Evolutionary conservation across 2,888 invertebrate species (phyloP).

Genomic region (Teleogryllus oceanicus): DNA sequence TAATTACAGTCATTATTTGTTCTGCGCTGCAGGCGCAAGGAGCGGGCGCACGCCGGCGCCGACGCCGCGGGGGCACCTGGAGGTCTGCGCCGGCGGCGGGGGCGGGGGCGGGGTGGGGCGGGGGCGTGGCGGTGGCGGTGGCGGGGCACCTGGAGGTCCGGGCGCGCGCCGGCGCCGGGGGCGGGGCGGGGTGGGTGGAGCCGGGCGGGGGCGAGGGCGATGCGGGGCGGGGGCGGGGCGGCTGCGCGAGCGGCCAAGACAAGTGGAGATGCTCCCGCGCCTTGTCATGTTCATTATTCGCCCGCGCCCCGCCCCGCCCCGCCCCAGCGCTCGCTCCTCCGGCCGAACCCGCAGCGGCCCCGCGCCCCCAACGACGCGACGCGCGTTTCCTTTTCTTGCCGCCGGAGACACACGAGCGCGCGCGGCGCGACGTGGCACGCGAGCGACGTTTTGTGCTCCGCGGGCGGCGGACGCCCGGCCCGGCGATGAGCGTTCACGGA

Average conservation of each 20-base stretch:
- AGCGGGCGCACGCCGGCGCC: not conserved
- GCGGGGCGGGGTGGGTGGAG: no score
- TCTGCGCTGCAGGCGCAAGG: constrained; percentile 39
- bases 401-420: no score
- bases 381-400: no score
- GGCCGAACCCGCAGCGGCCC: no score
- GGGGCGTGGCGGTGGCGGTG: not conserved
- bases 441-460: no score
- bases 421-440: no score
- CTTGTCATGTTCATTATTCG: constrained; percentile 4
- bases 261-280: not conserved
- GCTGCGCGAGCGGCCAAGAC: not conserved
- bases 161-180: not conserved
- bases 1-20: constrained; percentile 54
- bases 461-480: no score
- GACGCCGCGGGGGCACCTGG: not conserved
- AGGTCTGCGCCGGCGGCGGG: not conserved
- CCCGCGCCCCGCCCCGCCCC: not conserved
- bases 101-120: not conserved
- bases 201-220: not conserved
- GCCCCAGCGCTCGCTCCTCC: not conserved
- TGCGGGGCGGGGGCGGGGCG: not conserved
- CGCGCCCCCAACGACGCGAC: no score
- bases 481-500: no score
- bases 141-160: not conserved